Conservation (phyloP, 2,888 invertebrate genomes). For the Tenthredo distinguenda region DNA sequence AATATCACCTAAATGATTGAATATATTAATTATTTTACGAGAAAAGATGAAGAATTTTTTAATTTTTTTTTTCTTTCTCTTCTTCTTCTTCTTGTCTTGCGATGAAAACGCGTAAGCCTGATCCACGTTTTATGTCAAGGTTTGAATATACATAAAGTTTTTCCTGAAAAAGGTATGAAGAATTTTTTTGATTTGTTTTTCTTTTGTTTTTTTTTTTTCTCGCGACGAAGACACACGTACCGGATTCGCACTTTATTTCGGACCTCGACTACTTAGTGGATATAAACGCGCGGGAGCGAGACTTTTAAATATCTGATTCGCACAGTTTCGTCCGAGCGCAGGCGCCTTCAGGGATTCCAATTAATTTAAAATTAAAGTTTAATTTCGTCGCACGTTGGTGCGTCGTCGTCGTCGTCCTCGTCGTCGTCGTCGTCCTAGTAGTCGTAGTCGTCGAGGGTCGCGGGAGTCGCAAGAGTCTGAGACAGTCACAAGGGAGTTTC, state of each 20-base stretch:
- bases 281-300: background rate
- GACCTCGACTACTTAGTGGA: background rate
- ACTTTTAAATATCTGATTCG: slow-evolving; percentile 29
- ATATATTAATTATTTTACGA: background rate
- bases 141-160: too few species aligned
- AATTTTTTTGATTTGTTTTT: too few species aligned
- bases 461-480: slow-evolving; percentile 15
- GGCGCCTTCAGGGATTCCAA: slow-evolving; percentile 45
- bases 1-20: background rate
- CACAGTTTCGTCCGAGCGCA: slow-evolving; percentile 60
- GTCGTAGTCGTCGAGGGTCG: background rate
- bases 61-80: background rate
- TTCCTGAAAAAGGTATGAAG: too few species aligned
- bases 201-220: background rate
- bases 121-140: too few species aligned
- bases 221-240: background rate
- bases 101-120: too few species aligned
- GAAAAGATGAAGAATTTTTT: background rate
- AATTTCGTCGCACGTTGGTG: slow-evolving; percentile 43
- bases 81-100: background rate
- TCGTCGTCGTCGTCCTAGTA: background rate
- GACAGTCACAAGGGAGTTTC: slow-evolving; percentile 62
- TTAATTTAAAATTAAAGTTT: slow-evolving; percentile 53
- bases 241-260: background rate
- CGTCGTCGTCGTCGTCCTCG: background rate